Evolutionary conservation across 2,888 invertebrate species (phyloP).

Genomic region (Nyleta sp.): DNA sequence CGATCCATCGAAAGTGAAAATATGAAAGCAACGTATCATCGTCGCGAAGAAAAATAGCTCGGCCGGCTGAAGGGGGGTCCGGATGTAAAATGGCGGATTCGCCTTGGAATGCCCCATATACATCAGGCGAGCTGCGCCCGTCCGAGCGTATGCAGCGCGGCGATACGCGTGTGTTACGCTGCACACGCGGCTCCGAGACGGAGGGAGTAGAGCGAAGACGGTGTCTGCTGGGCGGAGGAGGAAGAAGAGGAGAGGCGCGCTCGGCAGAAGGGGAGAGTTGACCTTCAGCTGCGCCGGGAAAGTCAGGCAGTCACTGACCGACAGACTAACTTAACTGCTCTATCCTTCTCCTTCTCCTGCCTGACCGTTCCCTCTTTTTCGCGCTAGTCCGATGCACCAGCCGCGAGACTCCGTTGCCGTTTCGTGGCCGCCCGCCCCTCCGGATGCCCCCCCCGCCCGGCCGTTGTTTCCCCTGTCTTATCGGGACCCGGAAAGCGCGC

Average conservation of each 20-base stretch:
- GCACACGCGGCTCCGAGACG: conserved; percentile 51
- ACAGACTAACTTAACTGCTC: conserved; percentile 81
- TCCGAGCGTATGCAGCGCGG: conserved; percentile 50
- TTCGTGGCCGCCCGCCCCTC: conserved; percentile 34
- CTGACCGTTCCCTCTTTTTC: conserved; percentile 67
- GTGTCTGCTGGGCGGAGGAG: conserved; percentile 60
- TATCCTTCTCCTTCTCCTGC: conserved; percentile 66
- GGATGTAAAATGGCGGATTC: conserved; percentile 60
- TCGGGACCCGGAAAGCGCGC: conserved; percentile 68
- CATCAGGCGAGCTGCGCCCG: conserved; percentile 39
- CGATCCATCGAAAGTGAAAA: conserved; percentile 48
- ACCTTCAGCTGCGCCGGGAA: conserved; percentile 78
- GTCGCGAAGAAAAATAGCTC: conserved; percentile 31
- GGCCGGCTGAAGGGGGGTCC: conserved; percentile 43
- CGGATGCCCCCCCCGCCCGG: conserved; percentile 12
- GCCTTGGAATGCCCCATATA: conserved; percentile 62
- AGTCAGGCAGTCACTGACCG: conserved; percentile 83
- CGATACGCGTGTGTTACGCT: conserved; percentile 34
- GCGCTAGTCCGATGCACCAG: conserved; percentile 78
- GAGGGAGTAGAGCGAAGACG: conserved; percentile 69
- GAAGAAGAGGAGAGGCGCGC: conserved; percentile 64
- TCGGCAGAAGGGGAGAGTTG: conserved; percentile 73
- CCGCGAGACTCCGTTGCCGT: conserved; percentile 45
- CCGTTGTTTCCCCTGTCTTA: no score
- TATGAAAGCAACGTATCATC: conserved; percentile 28